phyloP scores from a whole-genome alignment of 2,888 invertebrate species.

The Taphrorychus bicolor region DNA sequence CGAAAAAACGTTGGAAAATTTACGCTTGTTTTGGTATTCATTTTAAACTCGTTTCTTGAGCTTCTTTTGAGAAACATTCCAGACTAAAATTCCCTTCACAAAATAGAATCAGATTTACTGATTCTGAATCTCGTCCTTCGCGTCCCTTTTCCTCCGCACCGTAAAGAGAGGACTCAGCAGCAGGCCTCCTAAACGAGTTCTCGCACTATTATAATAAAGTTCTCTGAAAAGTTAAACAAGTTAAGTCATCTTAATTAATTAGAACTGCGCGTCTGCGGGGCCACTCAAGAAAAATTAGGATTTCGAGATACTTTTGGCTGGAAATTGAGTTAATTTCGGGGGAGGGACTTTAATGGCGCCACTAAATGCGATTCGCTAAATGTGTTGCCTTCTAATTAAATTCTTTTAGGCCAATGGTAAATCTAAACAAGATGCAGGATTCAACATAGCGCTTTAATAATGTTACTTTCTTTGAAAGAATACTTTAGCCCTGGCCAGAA shows the following conservation, averaged over 20 bases:
- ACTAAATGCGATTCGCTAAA: slow-evolving; percentile 1
- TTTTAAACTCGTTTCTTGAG: no score
- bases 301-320: slow-evolving; percentile 9
- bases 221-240: slow-evolving; percentile 38
- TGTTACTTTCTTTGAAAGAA: no score
- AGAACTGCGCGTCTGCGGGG: slow-evolving; percentile 19
- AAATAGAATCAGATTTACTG: background rate
- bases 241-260: slow-evolving; percentile 37
- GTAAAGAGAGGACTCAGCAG: background rate
- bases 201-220: slow-evolving; percentile 6
- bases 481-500: no score
- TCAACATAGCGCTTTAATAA: no score
- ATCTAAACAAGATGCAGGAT: background rate
- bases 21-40: no score
- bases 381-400: slow-evolving; percentile 1
- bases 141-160: no score
- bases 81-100: no score
- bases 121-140: background rate
- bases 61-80: no score
- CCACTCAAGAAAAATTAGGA: slow-evolving; percentile 28
- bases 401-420: background rate
- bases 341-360: slow-evolving; percentile 2
- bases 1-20: no score
- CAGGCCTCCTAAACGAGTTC: background rate
- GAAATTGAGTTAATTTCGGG: slow-evolving; percentile 25